A percentile compares a stretch with the other conserved stretches of the same genome.
Evolutionary conservation across 2,113 vertebrate genomes (phyloP).

Genomic region (Eolophus roseicapilla): DNA sequence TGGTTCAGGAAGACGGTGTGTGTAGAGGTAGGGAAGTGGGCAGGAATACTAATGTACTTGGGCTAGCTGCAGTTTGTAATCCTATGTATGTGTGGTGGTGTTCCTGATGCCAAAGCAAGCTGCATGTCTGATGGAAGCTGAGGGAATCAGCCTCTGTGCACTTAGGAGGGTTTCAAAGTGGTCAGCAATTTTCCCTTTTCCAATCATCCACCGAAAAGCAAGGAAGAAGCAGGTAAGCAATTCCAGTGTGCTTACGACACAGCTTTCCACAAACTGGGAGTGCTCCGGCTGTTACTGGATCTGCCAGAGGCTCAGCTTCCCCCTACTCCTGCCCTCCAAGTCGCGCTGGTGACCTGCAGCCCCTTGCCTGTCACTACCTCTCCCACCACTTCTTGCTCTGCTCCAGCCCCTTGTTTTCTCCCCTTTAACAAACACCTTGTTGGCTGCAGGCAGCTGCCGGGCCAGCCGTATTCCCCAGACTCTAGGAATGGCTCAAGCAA

Average conservation of each 20-base stretch:
- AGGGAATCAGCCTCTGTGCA: background rate
- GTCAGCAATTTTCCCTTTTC: background rate
- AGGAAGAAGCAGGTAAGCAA: background rate
- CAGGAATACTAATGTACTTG: background rate
- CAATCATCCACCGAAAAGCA: background rate
- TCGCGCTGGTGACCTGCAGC: background rate
- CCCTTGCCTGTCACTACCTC: background rate
- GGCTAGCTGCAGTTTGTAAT: background rate
- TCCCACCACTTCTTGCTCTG: background rate
- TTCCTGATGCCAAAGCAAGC: background rate
- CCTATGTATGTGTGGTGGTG: rapidly evolving
- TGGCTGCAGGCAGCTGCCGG: background rate
- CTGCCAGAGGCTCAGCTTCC: rapidly evolving
- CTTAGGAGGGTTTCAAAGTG: background rate
- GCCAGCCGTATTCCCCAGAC: rapidly evolving
- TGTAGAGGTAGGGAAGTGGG: background rate
- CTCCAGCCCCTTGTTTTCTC: background rate
- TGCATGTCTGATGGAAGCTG: background rate
- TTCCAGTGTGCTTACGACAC: background rate
- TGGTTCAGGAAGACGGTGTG: background rate
- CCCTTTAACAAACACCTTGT: background rate
- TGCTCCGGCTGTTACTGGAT: rapidly evolving
- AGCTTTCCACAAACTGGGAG: background rate
- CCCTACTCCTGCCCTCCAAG: background rate
- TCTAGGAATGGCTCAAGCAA: background rate